Base-by-base conservation (phyloP, 2,888 invertebrate genomes). In the Entomobrya proxima region DNA sequence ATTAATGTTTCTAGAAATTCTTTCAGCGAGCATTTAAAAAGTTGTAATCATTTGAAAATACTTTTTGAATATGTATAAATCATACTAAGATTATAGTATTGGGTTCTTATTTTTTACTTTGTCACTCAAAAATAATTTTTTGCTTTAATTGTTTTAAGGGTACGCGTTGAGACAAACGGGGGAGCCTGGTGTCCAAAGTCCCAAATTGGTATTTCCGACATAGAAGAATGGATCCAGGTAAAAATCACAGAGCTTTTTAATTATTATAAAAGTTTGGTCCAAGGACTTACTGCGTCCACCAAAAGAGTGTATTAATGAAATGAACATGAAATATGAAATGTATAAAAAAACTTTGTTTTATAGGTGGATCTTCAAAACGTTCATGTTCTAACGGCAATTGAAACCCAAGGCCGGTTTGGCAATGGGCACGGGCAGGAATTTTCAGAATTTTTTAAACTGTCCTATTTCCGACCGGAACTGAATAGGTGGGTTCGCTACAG, bases 121-220 rank as follows among this genome's bases (percentile, higher is more conserved):
- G n/a, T n/a, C n/a, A n/a, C n/a, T 44, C 90, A 88, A 5, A 32
- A 30, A 15, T 58, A 21, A 40, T 37, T 40, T 9, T 24, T 4
- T 64, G 2, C 35, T 64, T 89, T 88, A 86, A 92, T 88, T 77
- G 85, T 37, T 76, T 86, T 93, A 44, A 97, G 97, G 92, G 93
- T 97, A 90, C 94, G 95, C 89, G 94, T 95, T 90, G 97, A 98
- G 91, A 93, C 94, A 89, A 94, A 95, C 91, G 96, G 97, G 15
- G 98, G 98, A 61, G 98, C 98, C 0, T 98, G 98, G 98, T 98
- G 98, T 92, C 98, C 98, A 11, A 94, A 95, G 92, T 93, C 94
- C 76, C 95, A 95, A 92, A 95, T 96, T 91, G n/a, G n/a, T n/a
- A 95, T 95, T 30, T 94, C 94, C 11, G 95, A 95, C 90, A 93